Base-by-base conservation (phyloP, 2,113 vertebrate genomes). In the Stictonetta naevosa region DNA sequence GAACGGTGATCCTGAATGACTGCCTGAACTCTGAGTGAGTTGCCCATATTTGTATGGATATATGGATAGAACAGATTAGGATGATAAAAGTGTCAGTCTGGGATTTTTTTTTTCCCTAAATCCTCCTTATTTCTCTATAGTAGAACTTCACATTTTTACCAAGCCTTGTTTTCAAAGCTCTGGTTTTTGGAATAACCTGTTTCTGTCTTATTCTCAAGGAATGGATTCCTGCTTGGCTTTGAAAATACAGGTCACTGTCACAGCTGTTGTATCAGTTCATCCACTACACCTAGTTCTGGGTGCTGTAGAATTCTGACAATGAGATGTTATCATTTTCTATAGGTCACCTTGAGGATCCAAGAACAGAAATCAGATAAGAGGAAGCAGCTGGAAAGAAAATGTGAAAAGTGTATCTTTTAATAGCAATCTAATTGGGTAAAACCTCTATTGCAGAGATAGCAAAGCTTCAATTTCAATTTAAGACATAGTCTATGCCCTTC, bases 291-390 rank as follows among this genome's bases (percentile, higher is more conserved):
- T 55, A 22, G 53, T 55, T 67, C 90, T 79, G 94, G 86, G 66
- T 81, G 91, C 95, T 95, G 91, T 60, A 86, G 75, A 76, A 76
- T 92, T 93, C 92, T 78, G 78, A 92, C 90, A 92, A 94, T 94
- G 88, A 96, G 86, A 79, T n/a, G 88, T 94, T 86, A 55, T 76
- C 62, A 50, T 50, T 81, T 88, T 90, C 82, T 96, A 15, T 93
- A 97, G 94, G 95, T 96, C 92, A 96, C 26, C 22, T 48, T 48
- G 88, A 94, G 85, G 79, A 91, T 76, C 50, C 55, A 60, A 89
- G 80, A 88, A 93, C 48, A 96, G 82, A 88, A 88, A 84, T 85
- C 80, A 79, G 62, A 48, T 83, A 52, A 60, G 55, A 86, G 68
- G 58, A 90, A 91, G 79, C 52, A 74, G 74, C 46, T 75, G 52